phyloP scores from a whole-genome alignment of 2,888 invertebrate genomes.

The Cyclophora punctaria region DNA sequence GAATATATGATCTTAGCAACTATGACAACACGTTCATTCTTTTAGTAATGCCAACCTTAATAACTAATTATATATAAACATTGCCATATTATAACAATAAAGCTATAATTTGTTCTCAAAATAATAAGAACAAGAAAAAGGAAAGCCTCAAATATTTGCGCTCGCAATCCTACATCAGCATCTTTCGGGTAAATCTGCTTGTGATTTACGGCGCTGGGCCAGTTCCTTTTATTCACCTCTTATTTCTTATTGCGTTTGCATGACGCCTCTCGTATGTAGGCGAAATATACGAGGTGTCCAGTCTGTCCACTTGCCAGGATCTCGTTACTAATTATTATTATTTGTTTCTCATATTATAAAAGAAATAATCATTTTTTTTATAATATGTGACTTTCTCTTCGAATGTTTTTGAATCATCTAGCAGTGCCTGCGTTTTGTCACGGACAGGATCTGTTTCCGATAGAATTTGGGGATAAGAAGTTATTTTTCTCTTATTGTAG shows the following conservation, averaged over 20 bases:
- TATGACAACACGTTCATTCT: no score
- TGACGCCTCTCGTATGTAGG: conserved; percentile 41
- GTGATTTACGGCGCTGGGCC: conserved; percentile 41
- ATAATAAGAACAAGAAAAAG: neutral
- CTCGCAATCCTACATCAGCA: conserved; percentile 39
- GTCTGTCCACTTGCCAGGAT: conserved; percentile 27
- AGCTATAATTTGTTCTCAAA: neutral
- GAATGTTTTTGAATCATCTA: no score
- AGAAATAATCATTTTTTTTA: no score
- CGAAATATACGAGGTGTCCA: conserved; percentile 38
- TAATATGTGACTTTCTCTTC: no score
- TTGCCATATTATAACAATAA: no score
- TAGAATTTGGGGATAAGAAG: no score
- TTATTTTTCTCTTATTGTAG: no score
- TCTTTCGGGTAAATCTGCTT: conserved; percentile 44
- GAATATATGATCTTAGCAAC: no score
- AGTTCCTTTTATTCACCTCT: conserved; percentile 41
- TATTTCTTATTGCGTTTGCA: conserved; percentile 47
- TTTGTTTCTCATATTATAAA: conserved; percentile 20
- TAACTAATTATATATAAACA: no score
- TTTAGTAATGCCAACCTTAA: no score
- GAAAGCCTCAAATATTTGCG: conserved; percentile 20
- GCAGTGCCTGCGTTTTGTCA: no score
- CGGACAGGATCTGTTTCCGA: no score
- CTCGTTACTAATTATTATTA: conserved; percentile 50